A percentile compares a stretch with the other conserved stretches of the same genome.
These are phyloP conservation scores for Macrobrachium rosenbergii DNA, from an alignment of 1,140 invertebrate genomes.

Conservation along the genomic window DNA sequence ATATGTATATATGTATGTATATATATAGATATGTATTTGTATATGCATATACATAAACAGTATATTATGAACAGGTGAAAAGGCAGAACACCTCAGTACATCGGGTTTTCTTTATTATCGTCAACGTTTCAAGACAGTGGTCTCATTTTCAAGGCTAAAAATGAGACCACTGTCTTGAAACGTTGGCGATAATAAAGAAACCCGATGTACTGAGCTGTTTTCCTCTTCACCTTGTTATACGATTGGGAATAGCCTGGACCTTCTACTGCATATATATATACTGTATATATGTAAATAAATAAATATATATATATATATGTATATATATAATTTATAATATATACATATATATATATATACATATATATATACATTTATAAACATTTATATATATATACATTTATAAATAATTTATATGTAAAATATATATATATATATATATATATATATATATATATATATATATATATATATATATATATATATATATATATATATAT, in stretches of 20 bases:
- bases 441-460: slow-evolving; percentile 22
- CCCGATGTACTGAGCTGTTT: no score
- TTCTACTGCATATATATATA: not conserved
- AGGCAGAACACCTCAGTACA: no score
- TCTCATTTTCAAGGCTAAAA: no score
- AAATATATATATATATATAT: slow-evolving; percentile 4
- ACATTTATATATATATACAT: not conserved
- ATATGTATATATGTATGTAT: not conserved
- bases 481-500: not conserved
- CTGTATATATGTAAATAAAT: not conserved
- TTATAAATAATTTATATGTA: no score
- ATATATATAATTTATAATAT: not conserved
- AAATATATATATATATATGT: slow-evolving; percentile 32
- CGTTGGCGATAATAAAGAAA: no score
- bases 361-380: not conserved
- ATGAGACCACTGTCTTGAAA: no score
- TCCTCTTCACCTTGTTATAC: no score
- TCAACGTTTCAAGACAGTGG: no score
- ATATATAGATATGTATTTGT: not conserved
- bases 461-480: not conserved
- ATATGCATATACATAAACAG: no score
- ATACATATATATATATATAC: not conserved
- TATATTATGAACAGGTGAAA: no score
- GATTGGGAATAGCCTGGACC: no score
- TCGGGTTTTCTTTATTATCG: no score